These are phyloP conservation scores for Ondatra zibethicus DNA, from an alignment of 2,113 vertebrate species.

Conservation along the genomic window DNA sequence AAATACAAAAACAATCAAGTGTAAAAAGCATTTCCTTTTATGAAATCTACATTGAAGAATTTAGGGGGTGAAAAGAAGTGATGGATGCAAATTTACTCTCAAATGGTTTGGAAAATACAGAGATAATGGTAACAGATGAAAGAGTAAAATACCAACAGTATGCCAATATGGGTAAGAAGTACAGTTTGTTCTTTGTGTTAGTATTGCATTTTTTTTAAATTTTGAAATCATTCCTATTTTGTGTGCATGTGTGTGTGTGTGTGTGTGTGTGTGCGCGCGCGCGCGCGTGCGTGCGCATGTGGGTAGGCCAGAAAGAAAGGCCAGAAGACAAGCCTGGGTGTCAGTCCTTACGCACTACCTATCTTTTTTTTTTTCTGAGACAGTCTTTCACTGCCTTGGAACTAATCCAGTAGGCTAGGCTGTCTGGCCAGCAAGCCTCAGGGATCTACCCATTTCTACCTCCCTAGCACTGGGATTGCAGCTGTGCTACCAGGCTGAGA, in stretches of 20 bases:
- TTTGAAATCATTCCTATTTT: conserved; percentile 24
- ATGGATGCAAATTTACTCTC: conserved; percentile 28
- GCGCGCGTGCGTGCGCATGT: neutral
- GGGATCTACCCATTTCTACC: neutral
- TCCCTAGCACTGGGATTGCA: neutral
- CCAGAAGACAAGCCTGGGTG: neutral
- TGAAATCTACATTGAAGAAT: conserved; percentile 40
- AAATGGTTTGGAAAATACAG: conserved; percentile 8
- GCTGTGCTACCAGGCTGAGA: no score
- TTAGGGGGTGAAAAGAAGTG: neutral
- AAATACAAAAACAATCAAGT: neutral
- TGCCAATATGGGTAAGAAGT: neutral
- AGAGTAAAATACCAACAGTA: conserved; percentile 50
- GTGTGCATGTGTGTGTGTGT: no score
- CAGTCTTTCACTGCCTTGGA: neutral
- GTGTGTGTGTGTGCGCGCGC: neutral
- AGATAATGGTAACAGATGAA: conserved; percentile 27
- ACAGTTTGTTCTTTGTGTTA: neutral
- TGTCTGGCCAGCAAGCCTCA: neutral
- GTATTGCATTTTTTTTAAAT: conserved; percentile 35
- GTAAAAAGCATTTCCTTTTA: conserved; percentile 37
- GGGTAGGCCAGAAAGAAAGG: neutral
- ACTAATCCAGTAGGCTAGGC: neutral
- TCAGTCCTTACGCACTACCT: neutral
- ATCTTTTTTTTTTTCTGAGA: neutral